These are phyloP conservation scores for Pharmacophagus antenor DNA, from an alignment of 2,888 invertebrate genomes.

Conservation along the genomic window DNA sequence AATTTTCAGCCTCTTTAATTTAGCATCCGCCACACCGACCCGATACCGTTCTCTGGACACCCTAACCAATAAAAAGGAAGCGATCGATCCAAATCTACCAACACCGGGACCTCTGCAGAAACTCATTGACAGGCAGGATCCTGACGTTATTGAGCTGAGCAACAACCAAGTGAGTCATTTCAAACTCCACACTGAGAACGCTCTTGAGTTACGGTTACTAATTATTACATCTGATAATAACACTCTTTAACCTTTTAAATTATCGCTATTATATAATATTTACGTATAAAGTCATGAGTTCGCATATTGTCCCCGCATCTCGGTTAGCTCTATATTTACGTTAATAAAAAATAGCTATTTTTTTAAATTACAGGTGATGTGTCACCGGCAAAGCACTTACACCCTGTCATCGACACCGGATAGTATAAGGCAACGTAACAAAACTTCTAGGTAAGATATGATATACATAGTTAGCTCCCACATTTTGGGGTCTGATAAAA, in stretches of 20 bases:
- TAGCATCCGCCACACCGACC: constrained; percentile 57
- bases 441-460: constrained; percentile 65
- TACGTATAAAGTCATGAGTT: too few species aligned
- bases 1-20: constrained; percentile 31
- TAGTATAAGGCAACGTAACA: constrained; percentile 52
- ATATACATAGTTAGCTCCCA: background rate
- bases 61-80: constrained; percentile 46
- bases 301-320: background rate
- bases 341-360: too few species aligned
- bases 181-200: background rate
- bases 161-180: constrained; percentile 38
- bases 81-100: constrained; percentile 48
- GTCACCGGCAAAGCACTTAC: constrained; percentile 64
- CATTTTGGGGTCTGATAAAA: too few species aligned
- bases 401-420: constrained; percentile 58
- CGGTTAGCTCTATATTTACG: background rate
- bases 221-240: too few species aligned
- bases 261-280: too few species aligned
- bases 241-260: too few species aligned
- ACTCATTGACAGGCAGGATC: constrained; percentile 36
- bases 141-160: constrained; percentile 39
- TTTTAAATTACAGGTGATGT: constrained; percentile 42
- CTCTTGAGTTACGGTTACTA: too few species aligned
- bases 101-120: constrained; percentile 51
- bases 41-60: constrained; percentile 73